Base-by-base conservation (phyloP, 2,113 vertebrate species). In the Microcebus murinus region DNA sequence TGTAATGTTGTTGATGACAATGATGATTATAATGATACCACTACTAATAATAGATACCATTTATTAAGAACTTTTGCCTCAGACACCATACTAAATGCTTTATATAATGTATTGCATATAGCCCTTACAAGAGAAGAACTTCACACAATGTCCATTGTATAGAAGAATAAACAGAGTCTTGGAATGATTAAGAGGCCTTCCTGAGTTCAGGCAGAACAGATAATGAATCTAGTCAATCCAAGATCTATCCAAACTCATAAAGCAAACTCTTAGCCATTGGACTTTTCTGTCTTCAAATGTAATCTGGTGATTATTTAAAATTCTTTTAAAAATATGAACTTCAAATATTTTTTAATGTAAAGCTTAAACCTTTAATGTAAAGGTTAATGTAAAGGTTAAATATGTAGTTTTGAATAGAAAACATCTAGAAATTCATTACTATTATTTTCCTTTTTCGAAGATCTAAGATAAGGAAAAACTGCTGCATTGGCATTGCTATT, bases 321-420 rank as follows among this genome's bases (percentile, higher is more conserved):
- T 81, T 68, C 4, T 79, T 92, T 39, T 34, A 65, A 90, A 92
- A 27, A 80, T 63, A 2, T 73, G 18, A 88, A 86, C 29, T 14
- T 10, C 57, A 96, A 21, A 74, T 42, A 52, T 9, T 42, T 27
- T 34, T 85, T 92, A 87, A 70, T 79, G 70, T 50, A 71, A 73
- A 95, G 7, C 4, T 79, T 50, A 63, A 70, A 42, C 42, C 42
- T 36, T 85, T 92, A 87, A 70, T 79, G 70, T 50, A 71, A 73
- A 95, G 7, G 5, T 79, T 50, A 63, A 70, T 42, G 42, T 42
- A 71, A 73, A 95, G 7, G 5, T 79, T 50, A 63, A 70, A 42
- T 42, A 42, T 42, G 42, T 6, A 34, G 31, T 39, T 95, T n/a
- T 90, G 42, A 95, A 8, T 85, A 61, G 68, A 93, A 97, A 81